Base-by-base conservation (phyloP, 2,113 vertebrate species). In the Tichodroma muraria region DNA sequence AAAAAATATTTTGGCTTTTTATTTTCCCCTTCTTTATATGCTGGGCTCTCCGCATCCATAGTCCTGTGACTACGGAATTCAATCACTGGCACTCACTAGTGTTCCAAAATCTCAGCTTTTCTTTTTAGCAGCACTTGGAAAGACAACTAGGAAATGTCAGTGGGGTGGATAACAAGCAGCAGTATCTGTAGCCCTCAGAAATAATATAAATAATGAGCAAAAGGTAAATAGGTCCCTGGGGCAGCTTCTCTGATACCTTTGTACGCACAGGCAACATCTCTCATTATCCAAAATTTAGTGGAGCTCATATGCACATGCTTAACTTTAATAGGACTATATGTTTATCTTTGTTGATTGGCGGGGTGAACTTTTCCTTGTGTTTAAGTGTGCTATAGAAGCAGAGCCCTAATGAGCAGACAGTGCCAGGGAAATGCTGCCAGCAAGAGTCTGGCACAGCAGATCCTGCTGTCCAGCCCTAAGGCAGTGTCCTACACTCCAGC, bases 331-430 rank as follows among this genome's bases (percentile, higher is more conserved):
- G 13, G 33, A 82, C 64, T 93, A 21, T 66, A 88, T n/a, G 17
- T 73, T 80, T 94, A 59, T 83, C 50, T 85, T 93, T 80, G 82
- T 80, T 84, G 60, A 61, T 52, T 95, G 79, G 50, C 4, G 21
- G 47, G 13, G 64, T 56, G 65, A 93, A 75, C 54, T 66, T 89
- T 76, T 54, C 63, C 85, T 54, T 4, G 11, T 80, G 47, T 73
- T 73, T 71, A 81, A 88, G 72, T 28, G 49, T 75, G 61, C 80
- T 94, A n/a, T 68, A 89, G 88, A 96, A 93, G 57, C 77, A 89
- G 83, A 92, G 93, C 73, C 84, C 89, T 95, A 97, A 93, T 90
- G 95, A 95, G 95, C 94, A 89, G 94, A 33, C 37, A 79, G 93
- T 87, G 95, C 95, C 91, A 93, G 76, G 86, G 33, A 90, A 94